phyloP scores from a whole-genome alignment of 2,113 vertebrate genomes.

The Pseudopodoces humilis region DNA sequence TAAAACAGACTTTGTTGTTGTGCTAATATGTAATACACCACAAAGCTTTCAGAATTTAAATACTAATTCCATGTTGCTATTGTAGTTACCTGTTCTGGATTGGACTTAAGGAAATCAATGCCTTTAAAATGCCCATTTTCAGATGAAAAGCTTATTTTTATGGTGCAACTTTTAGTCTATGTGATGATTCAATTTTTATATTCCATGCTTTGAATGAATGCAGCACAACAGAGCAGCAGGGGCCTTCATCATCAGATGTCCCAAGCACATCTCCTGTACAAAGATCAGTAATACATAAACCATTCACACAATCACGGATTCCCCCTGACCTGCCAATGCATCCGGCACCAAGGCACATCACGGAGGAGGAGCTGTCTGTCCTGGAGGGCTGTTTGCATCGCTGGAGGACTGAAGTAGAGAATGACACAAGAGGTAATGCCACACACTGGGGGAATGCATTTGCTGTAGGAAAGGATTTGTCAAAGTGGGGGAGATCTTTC shows the following conservation, averaged over 20 bases:
- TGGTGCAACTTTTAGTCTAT: background rate
- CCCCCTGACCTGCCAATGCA: conserved; percentile 95
- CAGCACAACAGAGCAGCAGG: conserved; percentile 86
- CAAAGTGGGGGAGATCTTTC: background rate
- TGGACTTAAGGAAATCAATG: background rate
- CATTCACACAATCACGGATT: conserved; percentile 94
- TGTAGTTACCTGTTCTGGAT: background rate
- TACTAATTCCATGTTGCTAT: background rate
- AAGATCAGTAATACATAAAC: conserved; percentile 90
- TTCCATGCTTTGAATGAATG: conserved; percentile 40
- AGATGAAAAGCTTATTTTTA: background rate
- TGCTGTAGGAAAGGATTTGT: background rate
- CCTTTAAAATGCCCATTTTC: background rate
- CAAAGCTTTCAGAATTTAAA: background rate
- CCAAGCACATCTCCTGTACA: conserved; percentile 77
- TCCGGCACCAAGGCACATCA: conserved; percentile 93
- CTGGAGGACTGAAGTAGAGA: conserved; percentile 98
- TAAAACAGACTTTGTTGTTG: background rate
- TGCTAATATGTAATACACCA: background rate
- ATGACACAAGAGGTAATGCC: conserved; percentile 88
- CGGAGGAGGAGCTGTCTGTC: conserved; percentile 91
- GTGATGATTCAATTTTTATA: background rate
- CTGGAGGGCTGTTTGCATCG: conserved; percentile 94
- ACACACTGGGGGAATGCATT: background rate
- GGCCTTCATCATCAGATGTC: conserved; percentile 77